phyloP scores from a whole-genome alignment of 2,113 vertebrate species.

The Tachysurus vachellii region DNA sequence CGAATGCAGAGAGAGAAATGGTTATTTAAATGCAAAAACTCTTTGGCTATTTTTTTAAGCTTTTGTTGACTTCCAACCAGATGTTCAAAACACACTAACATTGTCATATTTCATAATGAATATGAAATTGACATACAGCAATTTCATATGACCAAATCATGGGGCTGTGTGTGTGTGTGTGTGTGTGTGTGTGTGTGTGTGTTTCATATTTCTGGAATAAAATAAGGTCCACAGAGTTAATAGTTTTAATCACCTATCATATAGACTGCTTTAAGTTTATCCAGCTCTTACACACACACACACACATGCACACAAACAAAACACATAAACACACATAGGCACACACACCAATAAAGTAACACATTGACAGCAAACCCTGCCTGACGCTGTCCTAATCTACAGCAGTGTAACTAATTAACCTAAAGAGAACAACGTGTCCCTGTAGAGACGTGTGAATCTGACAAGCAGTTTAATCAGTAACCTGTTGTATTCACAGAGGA shows the following conservation, averaged over 20 bases:
- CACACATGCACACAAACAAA: no score
- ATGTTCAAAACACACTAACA: not conserved
- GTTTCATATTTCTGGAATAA: not conserved
- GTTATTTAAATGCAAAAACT: not conserved
- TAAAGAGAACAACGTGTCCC: not conserved
- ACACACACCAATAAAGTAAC: not conserved
- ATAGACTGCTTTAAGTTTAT: not conserved
- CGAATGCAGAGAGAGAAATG: not conserved
- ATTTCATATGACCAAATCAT: not conserved
- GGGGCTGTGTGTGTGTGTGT: not conserved
- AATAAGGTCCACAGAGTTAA: not conserved
- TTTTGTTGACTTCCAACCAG: not conserved
- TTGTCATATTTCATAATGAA: no score
- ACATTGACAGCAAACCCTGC: not conserved
- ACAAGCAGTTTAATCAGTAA: constrained; percentile 20
- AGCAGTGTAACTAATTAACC: constrained; percentile 22
- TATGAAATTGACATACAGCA: not conserved
- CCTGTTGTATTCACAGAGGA: not conserved
- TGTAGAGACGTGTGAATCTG: constrained; percentile 12
- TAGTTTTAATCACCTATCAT: not conserved
- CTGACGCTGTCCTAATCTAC: not conserved
- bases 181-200: not conserved
- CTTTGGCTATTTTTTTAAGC: not conserved
- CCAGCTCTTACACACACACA: no score
- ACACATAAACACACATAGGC: no score